Percentiles rank a stretch among this genome's conserved stretches.
Conservation (phyloP, 1,140 invertebrate species). For the Melanaphis sacchari region DNA sequence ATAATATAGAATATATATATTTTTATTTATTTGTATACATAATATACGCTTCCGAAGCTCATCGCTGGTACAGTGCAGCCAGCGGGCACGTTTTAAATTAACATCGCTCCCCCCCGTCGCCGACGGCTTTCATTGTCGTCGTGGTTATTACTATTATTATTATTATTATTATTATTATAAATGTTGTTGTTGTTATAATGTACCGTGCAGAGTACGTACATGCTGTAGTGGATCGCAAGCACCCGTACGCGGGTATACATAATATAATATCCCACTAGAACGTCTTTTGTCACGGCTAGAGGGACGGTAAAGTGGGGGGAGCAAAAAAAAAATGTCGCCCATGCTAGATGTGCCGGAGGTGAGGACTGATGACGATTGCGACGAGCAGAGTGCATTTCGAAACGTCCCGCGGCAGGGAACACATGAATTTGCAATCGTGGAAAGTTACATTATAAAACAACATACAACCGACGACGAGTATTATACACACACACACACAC, state of each 20-base stretch:
- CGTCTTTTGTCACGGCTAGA: background rate
- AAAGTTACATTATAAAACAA: conserved; percentile 29
- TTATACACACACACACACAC: background rate
- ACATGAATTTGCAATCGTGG: conserved; percentile 39
- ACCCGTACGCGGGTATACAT: background rate
- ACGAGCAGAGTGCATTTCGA: background rate
- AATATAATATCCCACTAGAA: conserved; percentile 34
- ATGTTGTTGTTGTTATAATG: background rate
- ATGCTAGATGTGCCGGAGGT: background rate
- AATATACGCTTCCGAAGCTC: background rate
- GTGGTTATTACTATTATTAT: background rate
- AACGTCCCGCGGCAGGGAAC: background rate
- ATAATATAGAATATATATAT: background rate
- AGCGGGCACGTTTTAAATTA: conserved; percentile 34
- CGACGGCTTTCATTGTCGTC: conserved; percentile 17
- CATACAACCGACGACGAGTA: background rate
- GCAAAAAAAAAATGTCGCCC: background rate
- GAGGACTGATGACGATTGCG: background rate
- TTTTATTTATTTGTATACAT: background rate
- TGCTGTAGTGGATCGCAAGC: conserved; percentile 15
- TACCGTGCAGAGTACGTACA: background rate
- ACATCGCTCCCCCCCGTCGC: background rate
- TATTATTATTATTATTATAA: background rate
- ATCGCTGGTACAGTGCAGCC: background rate
- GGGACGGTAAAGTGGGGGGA: background rate